These are phyloP conservation scores for Dipodomys stephensi DNA, from an alignment of 2,113 vertebrate genomes.

Conservation along the genomic window DNA sequence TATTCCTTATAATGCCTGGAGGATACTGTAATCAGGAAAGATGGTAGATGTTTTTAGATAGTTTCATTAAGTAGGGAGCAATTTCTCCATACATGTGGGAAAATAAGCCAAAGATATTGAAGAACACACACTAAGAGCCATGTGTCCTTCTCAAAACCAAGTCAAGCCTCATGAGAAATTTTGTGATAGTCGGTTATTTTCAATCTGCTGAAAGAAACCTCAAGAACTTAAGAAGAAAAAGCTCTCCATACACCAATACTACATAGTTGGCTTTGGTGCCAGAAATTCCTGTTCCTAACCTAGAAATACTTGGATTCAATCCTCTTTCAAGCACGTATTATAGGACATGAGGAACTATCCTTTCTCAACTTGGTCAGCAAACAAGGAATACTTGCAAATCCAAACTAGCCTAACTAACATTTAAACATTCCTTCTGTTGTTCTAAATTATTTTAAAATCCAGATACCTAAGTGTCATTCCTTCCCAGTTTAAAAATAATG, in stretches of 20 bases:
- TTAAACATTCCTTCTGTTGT: conserved; percentile 9
- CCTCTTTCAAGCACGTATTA: not conserved
- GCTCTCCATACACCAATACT: not conserved
- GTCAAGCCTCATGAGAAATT: conserved; percentile 4
- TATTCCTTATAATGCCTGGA: not conserved
- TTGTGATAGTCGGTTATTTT: not conserved
- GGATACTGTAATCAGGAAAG: not conserved
- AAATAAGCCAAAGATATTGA: not conserved
- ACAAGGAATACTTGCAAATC: not conserved
- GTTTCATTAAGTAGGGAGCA: not conserved
- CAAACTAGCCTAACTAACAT: not conserved
- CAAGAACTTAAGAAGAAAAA: not conserved
- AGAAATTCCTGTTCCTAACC: not conserved
- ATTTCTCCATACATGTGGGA: not conserved
- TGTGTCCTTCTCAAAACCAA: conserved; percentile 39
- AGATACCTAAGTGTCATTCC: conserved; percentile 41
- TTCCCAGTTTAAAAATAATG: conserved; percentile 50
- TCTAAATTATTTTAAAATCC: conserved; percentile 62
- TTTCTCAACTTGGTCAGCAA: not conserved
- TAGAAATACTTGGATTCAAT: not conserved
- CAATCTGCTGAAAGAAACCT: not conserved
- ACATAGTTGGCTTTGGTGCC: not conserved
- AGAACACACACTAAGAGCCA: not conserved
- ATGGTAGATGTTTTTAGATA: not conserved
- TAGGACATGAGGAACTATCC: not conserved